phyloP scores from a whole-genome alignment of 2,113 vertebrate species.

The Pluvialis apricaria region DNA sequence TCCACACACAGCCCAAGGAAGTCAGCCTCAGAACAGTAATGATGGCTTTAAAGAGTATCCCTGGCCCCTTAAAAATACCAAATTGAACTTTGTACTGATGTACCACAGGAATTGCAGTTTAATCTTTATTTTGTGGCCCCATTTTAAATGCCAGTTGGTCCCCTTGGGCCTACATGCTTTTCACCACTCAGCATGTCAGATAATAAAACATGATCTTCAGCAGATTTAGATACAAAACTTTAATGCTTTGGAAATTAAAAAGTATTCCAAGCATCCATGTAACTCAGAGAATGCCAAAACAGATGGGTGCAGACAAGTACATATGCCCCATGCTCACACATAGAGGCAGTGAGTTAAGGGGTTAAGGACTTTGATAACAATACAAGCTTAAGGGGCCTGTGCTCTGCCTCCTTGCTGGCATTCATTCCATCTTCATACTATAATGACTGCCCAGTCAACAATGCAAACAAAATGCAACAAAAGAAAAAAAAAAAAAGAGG shows the following conservation, averaged over 20 bases:
- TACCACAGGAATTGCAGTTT: not conserved
- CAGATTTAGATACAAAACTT: not conserved
- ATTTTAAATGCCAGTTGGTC: not conserved
- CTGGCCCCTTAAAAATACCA: not conserved
- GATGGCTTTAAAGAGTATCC: not conserved
- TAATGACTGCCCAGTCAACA: not conserved
- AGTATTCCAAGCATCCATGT: conserved; percentile 3
- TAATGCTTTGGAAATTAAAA: conserved; percentile 14
- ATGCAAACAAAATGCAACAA: not conserved
- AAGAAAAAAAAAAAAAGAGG: not conserved
- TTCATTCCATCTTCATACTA: not conserved
- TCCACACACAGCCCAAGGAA: not conserved
- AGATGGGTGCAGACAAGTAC: not conserved
- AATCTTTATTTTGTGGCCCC: not conserved
- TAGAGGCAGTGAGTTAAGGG: not conserved
- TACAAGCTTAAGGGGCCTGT: not conserved
- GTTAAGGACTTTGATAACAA: not conserved
- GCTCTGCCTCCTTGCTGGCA: not conserved
- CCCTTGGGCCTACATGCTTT: not conserved
- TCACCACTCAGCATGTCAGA: not conserved
- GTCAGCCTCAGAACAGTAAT: not conserved
- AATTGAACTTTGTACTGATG: not conserved
- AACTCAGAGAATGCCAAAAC: conserved; percentile 18
- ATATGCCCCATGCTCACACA: not conserved
- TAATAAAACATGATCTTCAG: not conserved